phyloP scores from a whole-genome alignment of 1,140 invertebrate species.

The Drosophila arizonae region DNA sequence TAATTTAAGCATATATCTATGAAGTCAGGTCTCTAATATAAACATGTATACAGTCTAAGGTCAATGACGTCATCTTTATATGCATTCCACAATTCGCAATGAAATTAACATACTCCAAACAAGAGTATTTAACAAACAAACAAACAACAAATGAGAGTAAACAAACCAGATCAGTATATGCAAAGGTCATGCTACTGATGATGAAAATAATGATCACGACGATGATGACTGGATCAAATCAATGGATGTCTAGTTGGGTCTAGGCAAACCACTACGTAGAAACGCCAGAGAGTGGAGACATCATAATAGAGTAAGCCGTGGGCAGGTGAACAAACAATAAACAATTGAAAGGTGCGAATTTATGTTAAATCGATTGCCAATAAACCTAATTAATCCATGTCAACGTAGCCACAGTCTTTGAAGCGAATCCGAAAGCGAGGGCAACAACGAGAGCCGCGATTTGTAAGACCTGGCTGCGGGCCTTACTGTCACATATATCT shows the following conservation, averaged over 20 bases:
- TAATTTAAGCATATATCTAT: no score
- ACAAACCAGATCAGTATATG: slow-evolving; percentile 68
- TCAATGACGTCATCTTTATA: slow-evolving; percentile 4
- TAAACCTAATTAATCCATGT: slow-evolving; percentile 42
- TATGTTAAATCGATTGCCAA: slow-evolving; percentile 74
- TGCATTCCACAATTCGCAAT: neutral
- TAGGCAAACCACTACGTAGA: slow-evolving; percentile 70
- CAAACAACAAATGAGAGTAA: slow-evolving; percentile 21
- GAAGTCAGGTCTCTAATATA: no score
- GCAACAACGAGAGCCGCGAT: slow-evolving; percentile 12
- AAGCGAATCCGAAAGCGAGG: slow-evolving; percentile 36
- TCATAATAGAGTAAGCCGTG: slow-evolving; percentile 10
- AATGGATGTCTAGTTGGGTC: slow-evolving; percentile 74
- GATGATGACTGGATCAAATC: slow-evolving; percentile 55
- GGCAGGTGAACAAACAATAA: slow-evolving; percentile 53
- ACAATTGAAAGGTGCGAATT: slow-evolving; percentile 78
- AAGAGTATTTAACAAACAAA: slow-evolving; percentile 6
- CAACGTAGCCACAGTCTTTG: slow-evolving; percentile 9
- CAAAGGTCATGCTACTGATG: slow-evolving; percentile 59
- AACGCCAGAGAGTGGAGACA: slow-evolving; percentile 6
- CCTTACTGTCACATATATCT: neutral
- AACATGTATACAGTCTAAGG: neutral
- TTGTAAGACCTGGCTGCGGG: slow-evolving; percentile 26
- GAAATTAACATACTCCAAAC: neutral
- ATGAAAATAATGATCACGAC: slow-evolving; percentile 3